Evolutionary conservation across 2,797 vertebrate species (phyloP).

Genomic region (Lindbergichthys nudifrons): DNA sequence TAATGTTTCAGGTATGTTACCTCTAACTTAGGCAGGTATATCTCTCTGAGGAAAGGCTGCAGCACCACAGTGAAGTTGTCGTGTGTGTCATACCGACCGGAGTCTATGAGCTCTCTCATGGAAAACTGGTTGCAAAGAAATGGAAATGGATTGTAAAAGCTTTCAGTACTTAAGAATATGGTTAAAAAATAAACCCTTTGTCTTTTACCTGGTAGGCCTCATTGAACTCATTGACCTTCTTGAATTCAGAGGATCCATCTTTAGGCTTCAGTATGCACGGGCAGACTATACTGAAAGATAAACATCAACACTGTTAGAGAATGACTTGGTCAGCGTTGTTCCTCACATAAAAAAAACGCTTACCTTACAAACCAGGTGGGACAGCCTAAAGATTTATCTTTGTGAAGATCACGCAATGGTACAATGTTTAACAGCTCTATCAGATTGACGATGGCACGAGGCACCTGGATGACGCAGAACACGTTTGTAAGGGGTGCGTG

Average conservation of each 20-base stretch:
- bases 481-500: not conserved
- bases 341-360: slow-evolving; percentile 29
- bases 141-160: no score
- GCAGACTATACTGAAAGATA: slow-evolving; percentile 84
- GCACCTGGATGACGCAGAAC: slow-evolving; percentile 83
- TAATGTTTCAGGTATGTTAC: slow-evolving; percentile 68
- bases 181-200: not conserved
- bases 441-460: slow-evolving; percentile 92
- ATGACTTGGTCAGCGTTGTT: not conserved
- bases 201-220: slow-evolving; percentile 89
- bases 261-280: slow-evolving; percentile 86
- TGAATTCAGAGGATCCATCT: slow-evolving; percentile 84
- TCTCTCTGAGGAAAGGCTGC: slow-evolving; percentile 88
- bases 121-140: slow-evolving; percentile 73
- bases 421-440: slow-evolving; percentile 85
- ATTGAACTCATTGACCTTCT: slow-evolving; percentile 74
- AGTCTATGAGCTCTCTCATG: slow-evolving; percentile 84
- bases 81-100: slow-evolving; percentile 88
- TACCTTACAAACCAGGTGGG: slow-evolving; percentile 84
- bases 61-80: slow-evolving; percentile 91
- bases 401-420: slow-evolving; percentile 85
- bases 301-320: not conserved
- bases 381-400: slow-evolving; percentile 79
- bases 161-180: not conserved
- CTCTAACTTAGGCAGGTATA: slow-evolving; percentile 77